Base-by-base conservation (phyloP, 2,797 vertebrate species). In the Triplophysa bombifrons region DNA sequence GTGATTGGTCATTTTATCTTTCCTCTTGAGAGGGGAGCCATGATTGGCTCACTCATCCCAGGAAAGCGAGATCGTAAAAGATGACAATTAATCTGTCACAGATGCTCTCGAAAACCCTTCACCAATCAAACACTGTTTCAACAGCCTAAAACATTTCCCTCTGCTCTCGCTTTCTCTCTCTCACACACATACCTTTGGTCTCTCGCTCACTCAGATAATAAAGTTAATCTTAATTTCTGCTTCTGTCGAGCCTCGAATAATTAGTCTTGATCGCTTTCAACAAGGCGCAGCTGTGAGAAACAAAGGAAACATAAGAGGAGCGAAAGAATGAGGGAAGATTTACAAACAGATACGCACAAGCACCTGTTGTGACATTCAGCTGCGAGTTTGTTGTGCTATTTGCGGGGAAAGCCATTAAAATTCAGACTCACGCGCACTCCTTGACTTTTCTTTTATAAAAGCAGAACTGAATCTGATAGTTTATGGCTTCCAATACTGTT, bases 1-100 rank as follows among this genome's bases (percentile, higher is more conserved):
- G 34, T 81, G 83, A 86, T 84, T 86, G 82, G 83, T 76, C 58
- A 55, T 82, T 83, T 82, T 81, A 72, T 80, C 61, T 75, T 60
- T 61, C 34, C 63, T 84, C 78, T 78, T 61, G 67, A 81, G 74
- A 82, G 67, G 76, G 69, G 60, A 63, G 74, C 71, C 61, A 72
- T 78, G 85, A 86, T 84, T 82, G 85, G 85, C 80, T 80, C 55
- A 74, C 68, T 76, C 67, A 30, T 71, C 64, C 48, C 41, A 66
- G 78, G 81, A 75, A 55, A 83, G 60, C 65, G 76, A 75, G 81
- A 83, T 50, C 22, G 56, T 48, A 63, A 82, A 73, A 25, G 65
- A 74, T 63, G 65, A 82, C 70, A 74, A 66, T 74, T 72, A 80
- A 80, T 78, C 81, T 64, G 53, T 69, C 73, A 78, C 69, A 80